These are phyloP conservation scores for Heliconius ethilla DNA, from an alignment of 2,888 invertebrate species.

Conservation along the genomic window DNA sequence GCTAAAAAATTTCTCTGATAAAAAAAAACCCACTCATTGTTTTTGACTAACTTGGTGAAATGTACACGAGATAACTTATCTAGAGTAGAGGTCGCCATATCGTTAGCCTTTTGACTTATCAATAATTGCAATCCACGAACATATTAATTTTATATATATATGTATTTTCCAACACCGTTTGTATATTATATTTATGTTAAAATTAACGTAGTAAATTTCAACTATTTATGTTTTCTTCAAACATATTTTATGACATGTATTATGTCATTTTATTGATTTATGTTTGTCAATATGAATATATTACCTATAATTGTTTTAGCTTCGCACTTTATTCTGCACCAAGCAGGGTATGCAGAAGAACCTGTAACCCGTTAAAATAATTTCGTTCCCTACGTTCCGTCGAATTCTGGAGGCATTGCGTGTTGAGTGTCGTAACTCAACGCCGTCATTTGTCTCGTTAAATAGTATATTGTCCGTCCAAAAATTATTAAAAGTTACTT, in stretches of 20 bases:
- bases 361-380: no score
- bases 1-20: neutral
- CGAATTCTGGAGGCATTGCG: no score
- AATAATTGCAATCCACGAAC: neutral
- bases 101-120: constrained; percentile 31
- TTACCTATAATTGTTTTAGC: no score
- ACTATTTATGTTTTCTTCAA: neutral
- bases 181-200: neutral
- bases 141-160: neutral
- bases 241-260: neutral
- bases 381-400: no score
- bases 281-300: no score
- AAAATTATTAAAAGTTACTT: no score
- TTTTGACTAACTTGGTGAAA: constrained; percentile 3
- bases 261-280: no score
- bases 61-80: constrained; percentile 12
- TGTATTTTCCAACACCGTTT: neutral
- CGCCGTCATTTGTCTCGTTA: no score
- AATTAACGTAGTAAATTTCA: neutral
- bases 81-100: constrained; percentile 28
- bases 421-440: no score
- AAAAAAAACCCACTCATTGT: constrained; percentile 12
- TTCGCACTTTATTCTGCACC: no score
- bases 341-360: no score
- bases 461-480: no score